Conservation (phyloP, 2,797 vertebrate species). For the Threskiornis aethiopicus region DNA sequence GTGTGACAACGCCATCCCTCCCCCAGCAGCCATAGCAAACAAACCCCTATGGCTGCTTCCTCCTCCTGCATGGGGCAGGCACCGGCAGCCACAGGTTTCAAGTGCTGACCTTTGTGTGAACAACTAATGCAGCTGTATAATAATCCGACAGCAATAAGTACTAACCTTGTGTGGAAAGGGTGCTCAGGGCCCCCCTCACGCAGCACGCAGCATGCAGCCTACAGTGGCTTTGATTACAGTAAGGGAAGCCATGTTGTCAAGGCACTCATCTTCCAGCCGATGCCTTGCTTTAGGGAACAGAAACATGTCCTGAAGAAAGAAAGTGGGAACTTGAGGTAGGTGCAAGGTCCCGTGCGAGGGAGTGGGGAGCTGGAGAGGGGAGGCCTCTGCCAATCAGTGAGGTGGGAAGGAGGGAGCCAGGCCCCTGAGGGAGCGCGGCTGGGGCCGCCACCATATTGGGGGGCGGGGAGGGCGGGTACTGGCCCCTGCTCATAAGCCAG, state of each 20-base stretch:
- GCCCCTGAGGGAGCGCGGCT: rapidly evolving
- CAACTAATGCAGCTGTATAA: not conserved
- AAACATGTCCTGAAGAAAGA: not conserved
- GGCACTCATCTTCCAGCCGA: rapidly evolving
- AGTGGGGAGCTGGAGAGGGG: not conserved
- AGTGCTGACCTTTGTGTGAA: not conserved
- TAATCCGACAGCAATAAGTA: not conserved
- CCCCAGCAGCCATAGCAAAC: not conserved
- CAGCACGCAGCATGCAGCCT: rapidly evolving
- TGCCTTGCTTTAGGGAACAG: not conserved
- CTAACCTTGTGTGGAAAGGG: not conserved
- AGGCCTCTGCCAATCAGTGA: rapidly evolving
- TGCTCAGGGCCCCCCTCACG: not conserved
- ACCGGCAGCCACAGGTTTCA: not conserved
- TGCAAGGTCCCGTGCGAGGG: rapidly evolving
- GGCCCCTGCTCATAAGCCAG: rapidly evolving
- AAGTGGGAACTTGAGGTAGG: not conserved
- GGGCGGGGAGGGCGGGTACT: rapidly evolving
- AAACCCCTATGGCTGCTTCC: not conserved
- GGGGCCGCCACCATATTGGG: not conserved
- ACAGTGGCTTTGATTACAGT: rapidly evolving
- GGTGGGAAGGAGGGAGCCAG: not conserved
- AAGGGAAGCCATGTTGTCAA: not conserved
- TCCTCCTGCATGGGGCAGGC: rapidly evolving
- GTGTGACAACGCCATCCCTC: not conserved